Evolutionary conservation across 1,140 invertebrate species (phyloP).

Genomic region (Drosophila melanogaster): DNA sequence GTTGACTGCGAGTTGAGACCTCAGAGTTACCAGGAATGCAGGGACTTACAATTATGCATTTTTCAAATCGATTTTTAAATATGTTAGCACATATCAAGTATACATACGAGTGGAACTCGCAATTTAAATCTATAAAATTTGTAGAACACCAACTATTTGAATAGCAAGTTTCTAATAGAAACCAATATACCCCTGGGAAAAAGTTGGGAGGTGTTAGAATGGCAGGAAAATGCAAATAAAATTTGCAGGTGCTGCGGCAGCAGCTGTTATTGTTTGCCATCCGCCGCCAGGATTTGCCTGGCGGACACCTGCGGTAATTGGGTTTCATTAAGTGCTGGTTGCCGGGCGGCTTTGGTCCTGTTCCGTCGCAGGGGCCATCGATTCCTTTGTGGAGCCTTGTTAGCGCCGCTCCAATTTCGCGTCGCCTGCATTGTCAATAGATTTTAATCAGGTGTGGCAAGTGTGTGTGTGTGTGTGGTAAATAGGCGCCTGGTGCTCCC

Average conservation of each 20-base stretch:
- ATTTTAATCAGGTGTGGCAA: slow-evolving; percentile 83
- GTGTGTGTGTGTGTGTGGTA: slow-evolving; percentile 39
- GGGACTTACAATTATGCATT: neutral
- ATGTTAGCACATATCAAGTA: too few species aligned
- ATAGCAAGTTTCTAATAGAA: too few species aligned
- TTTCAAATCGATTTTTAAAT: neutral
- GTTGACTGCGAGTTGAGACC: slow-evolving; percentile 2
- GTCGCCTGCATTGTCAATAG: slow-evolving; percentile 67
- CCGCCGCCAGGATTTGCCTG: slow-evolving; percentile 17
- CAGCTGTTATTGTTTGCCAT: slow-evolving; percentile 76
- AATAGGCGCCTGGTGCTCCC: slow-evolving; percentile 39
- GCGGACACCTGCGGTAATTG: slow-evolving; percentile 60
- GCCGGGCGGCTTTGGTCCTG: neutral
- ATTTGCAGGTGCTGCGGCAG: slow-evolving; percentile 65
- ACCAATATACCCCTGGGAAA: slow-evolving; percentile 14
- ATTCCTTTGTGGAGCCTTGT: slow-evolving; percentile 57
- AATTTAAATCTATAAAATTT: too few species aligned
- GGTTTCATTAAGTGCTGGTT: slow-evolving; percentile 64
- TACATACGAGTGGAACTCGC: too few species aligned
- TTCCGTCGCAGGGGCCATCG: slow-evolving; percentile 24
- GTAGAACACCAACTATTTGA: neutral
- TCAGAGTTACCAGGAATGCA: neutral
- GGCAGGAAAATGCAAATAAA: slow-evolving; percentile 68
- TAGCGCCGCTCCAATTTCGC: slow-evolving; percentile 64
- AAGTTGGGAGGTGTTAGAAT: slow-evolving; percentile 18